Evolutionary conservation across 2,888 invertebrate genomes (phyloP), one percentile per base, ranked within the genome.

Genomic region (Emmelina monodactyla): DNA sequence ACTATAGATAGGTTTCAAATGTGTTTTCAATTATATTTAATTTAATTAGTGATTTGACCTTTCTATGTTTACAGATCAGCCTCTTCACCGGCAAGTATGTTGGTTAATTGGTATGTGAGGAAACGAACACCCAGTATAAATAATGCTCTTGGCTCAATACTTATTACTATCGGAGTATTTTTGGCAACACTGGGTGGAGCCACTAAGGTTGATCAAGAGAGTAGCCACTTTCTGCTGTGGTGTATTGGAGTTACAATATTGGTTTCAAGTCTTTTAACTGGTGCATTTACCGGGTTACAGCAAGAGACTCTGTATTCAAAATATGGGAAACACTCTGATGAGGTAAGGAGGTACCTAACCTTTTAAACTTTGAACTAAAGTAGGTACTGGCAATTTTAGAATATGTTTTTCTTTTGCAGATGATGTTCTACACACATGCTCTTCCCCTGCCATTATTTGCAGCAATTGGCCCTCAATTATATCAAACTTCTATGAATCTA

Each of bases 291-390:
- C 19, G 79, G 79, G 1, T 41, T 78, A 1, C 76, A 76, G 38
- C 79, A 79, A 41, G 78, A 79, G 43, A 52, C 55, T n/a, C 39
- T 79, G 39, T 79, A 63, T 56, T 49, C 56, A 0, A 65, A 64
- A 40, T 72, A 72, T 56, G 79, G 78, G n/a, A 78, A 75, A 46
- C 65, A 76, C 46, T 67, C 78, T 1, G 58, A 72, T 49, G 79
- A 79, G 70, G 79, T 71, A 43, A 6, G 9, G 19, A 19, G 9
- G 19, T 19, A 19, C 19, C 9, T 19, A 19, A 19, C 19, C 19
- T 6, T 19, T 19, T 19, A 6, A n/a, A n/a, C 19, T 6, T 19
- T 19, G 19, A 19, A 19, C 9, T 5, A 19, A 6, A 9, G 19
- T 6, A 19, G 19, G 9, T 19, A 6, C 9, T 5, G 3, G 12